phyloP scores from a whole-genome alignment of 2,888 invertebrate species.

The Conus canariensis region DNA sequence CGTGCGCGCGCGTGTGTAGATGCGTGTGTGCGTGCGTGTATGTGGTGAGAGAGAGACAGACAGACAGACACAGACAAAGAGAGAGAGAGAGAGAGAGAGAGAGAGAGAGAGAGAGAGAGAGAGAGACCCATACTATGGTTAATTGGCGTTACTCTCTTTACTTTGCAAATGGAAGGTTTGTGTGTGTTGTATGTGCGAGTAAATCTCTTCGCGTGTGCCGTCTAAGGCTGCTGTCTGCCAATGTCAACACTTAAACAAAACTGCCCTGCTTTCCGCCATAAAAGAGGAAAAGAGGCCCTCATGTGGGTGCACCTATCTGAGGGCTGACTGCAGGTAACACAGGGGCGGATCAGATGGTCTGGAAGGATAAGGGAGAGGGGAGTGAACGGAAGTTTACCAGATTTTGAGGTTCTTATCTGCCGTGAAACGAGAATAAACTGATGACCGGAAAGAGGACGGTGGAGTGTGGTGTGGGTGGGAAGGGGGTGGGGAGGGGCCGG shows the following conservation, averaged over 20 bases:
- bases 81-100: background rate
- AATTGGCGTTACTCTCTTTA: background rate
- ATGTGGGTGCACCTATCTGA: no score
- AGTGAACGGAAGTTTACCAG: no score
- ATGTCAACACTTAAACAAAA: background rate
- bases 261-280: background rate
- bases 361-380: no score
- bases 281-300: background rate
- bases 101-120: background rate
- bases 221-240: background rate
- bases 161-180: background rate
- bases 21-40: background rate
- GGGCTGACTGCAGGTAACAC: no score
- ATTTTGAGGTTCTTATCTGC: no score
- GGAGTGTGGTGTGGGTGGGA: no score
- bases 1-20: background rate
- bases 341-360: no score
- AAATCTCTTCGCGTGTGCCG: background rate
- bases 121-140: background rate
- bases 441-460: no score
- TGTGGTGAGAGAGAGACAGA: background rate
- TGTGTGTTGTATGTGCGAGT: background rate
- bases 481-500: no score
- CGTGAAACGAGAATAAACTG: no score
- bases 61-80: background rate